These are phyloP conservation scores for Sus cebifrons DNA, from an alignment of 2,797 vertebrate species.

Conservation along the genomic window DNA sequence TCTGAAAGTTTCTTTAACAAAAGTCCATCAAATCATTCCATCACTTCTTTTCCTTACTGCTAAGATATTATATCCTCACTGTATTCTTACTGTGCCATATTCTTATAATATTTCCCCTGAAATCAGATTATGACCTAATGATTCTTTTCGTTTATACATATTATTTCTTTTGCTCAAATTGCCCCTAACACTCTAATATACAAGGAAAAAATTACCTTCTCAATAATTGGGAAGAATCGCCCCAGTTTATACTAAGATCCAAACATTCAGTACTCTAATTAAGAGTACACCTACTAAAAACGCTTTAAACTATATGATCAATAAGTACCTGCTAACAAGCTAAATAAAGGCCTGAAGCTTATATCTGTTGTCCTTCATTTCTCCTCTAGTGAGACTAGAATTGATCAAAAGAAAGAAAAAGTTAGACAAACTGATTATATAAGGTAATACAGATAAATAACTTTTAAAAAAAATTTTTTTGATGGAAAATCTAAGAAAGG, in stretches of 20 bases:
- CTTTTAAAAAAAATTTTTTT: background rate
- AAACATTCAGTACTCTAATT: background rate
- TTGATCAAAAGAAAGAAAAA: slow-evolving; percentile 27
- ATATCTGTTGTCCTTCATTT: background rate
- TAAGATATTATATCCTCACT: background rate
- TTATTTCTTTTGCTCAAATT: background rate
- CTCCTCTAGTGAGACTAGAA: background rate
- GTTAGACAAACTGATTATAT: background rate
- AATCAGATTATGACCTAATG: background rate
- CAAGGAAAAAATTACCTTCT: background rate
- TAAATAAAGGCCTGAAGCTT: background rate
- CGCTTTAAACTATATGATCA: background rate
- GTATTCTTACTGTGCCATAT: background rate
- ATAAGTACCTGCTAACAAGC: background rate
- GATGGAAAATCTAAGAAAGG: background rate
- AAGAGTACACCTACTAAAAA: background rate
- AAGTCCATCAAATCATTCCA: background rate
- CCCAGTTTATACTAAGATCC: background rate
- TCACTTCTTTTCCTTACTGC: background rate
- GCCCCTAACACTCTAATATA: background rate
- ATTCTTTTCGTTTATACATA: background rate
- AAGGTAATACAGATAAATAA: background rate
- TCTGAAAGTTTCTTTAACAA: slow-evolving; percentile 4
- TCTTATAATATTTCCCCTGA: background rate
- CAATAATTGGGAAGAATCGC: background rate